A percentile compares a stretch with the other conserved stretches of the same genome.
These are phyloP conservation scores for Pseudopipra pipra DNA, from an alignment of 2,113 vertebrate genomes.

Conservation along the genomic window DNA sequence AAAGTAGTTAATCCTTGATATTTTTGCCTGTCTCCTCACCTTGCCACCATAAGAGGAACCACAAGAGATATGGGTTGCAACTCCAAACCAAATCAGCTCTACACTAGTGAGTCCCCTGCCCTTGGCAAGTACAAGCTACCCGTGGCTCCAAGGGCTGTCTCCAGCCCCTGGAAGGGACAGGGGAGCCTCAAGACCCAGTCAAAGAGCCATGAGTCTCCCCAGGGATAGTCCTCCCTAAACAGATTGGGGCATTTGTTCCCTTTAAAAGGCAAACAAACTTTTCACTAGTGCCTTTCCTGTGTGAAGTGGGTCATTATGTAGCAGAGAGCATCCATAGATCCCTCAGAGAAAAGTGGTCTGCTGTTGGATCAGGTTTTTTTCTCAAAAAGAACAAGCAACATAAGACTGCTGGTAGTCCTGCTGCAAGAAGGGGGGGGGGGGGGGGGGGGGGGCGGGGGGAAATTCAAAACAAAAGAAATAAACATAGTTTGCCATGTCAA, in stretches of 20 bases:
- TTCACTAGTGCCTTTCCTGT: neutral
- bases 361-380: neutral
- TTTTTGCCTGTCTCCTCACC: neutral
- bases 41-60: neutral
- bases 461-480: neutral
- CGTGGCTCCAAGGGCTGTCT: accelerated
- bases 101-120: neutral
- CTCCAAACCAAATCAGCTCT: neutral
- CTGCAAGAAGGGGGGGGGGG: neutral
- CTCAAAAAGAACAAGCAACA: neutral
- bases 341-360: neutral
- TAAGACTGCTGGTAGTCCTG: neutral
- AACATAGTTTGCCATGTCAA: neutral
- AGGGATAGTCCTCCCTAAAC: accelerated
- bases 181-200: neutral
- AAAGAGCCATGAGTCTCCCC: accelerated
- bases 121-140: accelerated
- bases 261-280: neutral
- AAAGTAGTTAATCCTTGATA: neutral
- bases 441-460: too few relatives aligned
- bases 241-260: neutral
- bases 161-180: neutral
- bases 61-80: accelerated
- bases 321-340: neutral
- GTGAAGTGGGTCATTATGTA: accelerated